Base-by-base conservation (phyloP, 2,113 vertebrate species). In the Siphamia tubifer region DNA sequence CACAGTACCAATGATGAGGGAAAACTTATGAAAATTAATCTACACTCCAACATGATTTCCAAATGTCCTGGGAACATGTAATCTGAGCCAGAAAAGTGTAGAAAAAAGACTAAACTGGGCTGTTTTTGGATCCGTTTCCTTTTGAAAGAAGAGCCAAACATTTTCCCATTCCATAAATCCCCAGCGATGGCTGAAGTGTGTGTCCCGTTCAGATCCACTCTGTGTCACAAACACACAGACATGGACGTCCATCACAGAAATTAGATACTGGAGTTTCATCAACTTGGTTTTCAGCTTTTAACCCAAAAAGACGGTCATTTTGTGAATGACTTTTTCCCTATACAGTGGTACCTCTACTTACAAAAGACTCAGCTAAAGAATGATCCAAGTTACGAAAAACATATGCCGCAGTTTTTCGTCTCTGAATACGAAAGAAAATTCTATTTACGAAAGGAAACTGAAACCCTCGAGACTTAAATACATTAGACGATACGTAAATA, bases 101-200 rank as follows among this genome's bases (percentile, higher is more conserved):
- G 32, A 34, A 68, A 35, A 68, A 53, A 20, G 16, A 40, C 44
- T 4, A 32, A 39, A 30, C 34, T 57, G 67, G 45, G 60, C 65
- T 28, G 54, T 56, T 16, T 15, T 15, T 44, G 19, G 32, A 44
- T 40, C 13, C 0, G 19, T 69, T 71, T 77, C 28, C 73, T 64
- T 79, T 68, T 77, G 69, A 80, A 70, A 68, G 42, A 55, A 34
- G 30, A 70, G 64, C 68, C 79, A 79, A 81, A 85, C 42, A 47
- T 5, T 64, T 68, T 67, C 9, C 58, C 51, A 57, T 82, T 55
- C 19, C 65, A 66, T 63, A 71, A 77, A 9, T 72, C 73, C 23
- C 62, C 21, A 35, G 49, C 25, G 74, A 30, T 67, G 11, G 3
- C 27, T 20, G 4, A 48, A 68, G 21, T 17, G 58, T 51, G 48